phyloP scores from a whole-genome alignment of 1,140 invertebrate genomes.

The Caenorhabditis inopinata region DNA sequence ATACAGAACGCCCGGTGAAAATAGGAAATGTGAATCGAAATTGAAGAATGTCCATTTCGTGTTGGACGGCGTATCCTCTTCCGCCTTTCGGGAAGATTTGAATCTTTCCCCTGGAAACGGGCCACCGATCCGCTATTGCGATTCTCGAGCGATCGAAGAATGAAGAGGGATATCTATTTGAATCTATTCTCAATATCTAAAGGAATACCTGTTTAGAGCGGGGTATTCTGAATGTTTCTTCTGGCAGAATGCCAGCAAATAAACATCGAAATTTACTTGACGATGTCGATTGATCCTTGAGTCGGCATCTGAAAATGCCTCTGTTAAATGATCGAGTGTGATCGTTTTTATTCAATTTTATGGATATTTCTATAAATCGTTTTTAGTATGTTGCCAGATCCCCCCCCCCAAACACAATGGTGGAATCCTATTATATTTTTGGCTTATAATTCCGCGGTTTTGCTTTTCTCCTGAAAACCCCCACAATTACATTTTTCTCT shows the following conservation, averaged over 20 bases:
- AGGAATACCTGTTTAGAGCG: constrained; percentile 23
- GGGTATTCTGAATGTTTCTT: background rate
- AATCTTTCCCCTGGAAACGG: constrained; percentile 24
- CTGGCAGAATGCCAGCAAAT: constrained; percentile 20
- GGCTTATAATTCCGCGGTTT: too few relatives aligned
- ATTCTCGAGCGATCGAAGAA: background rate
- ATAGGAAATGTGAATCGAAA: background rate
- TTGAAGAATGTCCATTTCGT: background rate
- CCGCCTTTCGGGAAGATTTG: background rate
- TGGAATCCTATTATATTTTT: too few relatives aligned
- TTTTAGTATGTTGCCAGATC: too few relatives aligned
- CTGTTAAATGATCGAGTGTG: too few relatives aligned
- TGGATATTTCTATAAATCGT: too few relatives aligned
- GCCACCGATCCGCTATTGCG: constrained; percentile 23
- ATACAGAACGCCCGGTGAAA: background rate
- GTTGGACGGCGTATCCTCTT: constrained; percentile 11
- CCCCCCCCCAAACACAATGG: too few relatives aligned
- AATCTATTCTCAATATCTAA: constrained; percentile 20
- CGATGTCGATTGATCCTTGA: background rate
- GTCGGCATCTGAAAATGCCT: too few relatives aligned
- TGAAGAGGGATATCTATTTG: background rate
- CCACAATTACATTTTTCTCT: too few relatives aligned
- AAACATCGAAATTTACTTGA: background rate
- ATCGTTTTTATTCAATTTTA: too few relatives aligned
- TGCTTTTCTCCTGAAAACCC: too few relatives aligned